phyloP scores from a whole-genome alignment of 64 coral and sea anemone genomes.

The Pachyseris speciosa region DNA sequence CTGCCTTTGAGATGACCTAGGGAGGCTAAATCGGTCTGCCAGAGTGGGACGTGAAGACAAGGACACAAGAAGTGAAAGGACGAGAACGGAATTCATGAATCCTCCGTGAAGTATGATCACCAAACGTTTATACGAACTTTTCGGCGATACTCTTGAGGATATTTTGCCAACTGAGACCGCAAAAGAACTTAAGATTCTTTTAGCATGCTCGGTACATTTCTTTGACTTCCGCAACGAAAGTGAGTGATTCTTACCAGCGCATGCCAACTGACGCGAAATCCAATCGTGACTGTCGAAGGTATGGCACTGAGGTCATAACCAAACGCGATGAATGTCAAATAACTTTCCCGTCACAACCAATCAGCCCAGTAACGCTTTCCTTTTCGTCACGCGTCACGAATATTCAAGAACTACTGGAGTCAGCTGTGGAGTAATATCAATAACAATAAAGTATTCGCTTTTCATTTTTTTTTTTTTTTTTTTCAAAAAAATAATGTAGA shows the following conservation, averaged over 20 bases:
- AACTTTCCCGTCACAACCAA: not conserved
- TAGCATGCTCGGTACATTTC: not conserved
- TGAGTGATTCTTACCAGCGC: not conserved
- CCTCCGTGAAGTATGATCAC: not conserved
- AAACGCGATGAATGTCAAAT: not conserved
- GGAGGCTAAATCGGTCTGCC: not conserved
- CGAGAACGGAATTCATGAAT: not conserved
- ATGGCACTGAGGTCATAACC: not conserved
- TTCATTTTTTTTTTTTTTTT: too few species aligned
- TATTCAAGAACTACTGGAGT: not conserved
- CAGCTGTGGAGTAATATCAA: too few species aligned
- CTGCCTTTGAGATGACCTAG: not conserved
- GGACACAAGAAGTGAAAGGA: not conserved
- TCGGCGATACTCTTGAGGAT: not conserved
- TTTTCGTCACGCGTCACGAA: not conserved
- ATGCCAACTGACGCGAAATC: not conserved
- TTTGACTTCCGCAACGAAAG: slow-evolving; percentile 5
- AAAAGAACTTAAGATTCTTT: not conserved
- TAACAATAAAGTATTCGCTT: too few species aligned
- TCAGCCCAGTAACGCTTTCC: not conserved
- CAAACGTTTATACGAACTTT: not conserved
- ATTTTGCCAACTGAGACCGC: not conserved
- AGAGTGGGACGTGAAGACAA: not conserved
- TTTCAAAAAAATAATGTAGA: too few species aligned
- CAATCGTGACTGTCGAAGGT: not conserved